Evolutionary conservation across 2,888 invertebrate genomes (phyloP).

Genomic region (Ornithoptera alexandrae): DNA sequence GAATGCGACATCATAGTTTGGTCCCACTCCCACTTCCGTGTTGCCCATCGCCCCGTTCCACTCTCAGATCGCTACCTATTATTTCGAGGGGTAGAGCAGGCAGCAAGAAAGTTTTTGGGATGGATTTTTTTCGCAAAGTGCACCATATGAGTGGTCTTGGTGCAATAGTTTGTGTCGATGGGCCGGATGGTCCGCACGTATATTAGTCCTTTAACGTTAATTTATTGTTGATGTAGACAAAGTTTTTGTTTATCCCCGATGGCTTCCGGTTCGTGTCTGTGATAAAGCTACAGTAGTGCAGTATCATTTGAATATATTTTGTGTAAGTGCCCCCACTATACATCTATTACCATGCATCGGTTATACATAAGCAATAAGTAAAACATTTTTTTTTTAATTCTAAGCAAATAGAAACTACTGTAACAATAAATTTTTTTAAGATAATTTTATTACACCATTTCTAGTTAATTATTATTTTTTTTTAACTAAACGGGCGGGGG

Average conservation of each 20-base stretch:
- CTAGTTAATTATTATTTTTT: too few species aligned
- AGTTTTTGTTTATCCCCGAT: constrained; percentile 32
- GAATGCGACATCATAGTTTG: constrained; percentile 62
- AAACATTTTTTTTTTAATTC: neutral
- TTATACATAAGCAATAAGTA: neutral
- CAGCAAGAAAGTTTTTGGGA: constrained; percentile 75
- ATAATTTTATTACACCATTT: too few species aligned
- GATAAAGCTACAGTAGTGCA: constrained; percentile 26
- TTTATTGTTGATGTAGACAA: constrained; percentile 32
- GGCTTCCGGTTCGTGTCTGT: constrained; percentile 30
- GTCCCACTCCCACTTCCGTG: constrained; percentile 54
- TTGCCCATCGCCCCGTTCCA: constrained; percentile 47
- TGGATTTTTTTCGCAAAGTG: constrained; percentile 74
- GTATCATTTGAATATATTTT: neutral
- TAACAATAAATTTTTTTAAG: too few species aligned
- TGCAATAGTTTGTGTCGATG: constrained; percentile 49
- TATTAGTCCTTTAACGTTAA: constrained; percentile 30
- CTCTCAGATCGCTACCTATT: constrained; percentile 62
- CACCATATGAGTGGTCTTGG: constrained; percentile 59
- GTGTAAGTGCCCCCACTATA: constrained; percentile 10
- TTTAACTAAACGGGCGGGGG: too few species aligned
- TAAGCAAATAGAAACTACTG: too few species aligned
- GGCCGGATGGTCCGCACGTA: constrained; percentile 32
- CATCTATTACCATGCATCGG: neutral
- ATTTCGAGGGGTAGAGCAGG: constrained; percentile 69